Conservation (phyloP, 92 coral and sea anemone genomes). For the Phenganax marumi region DNA sequence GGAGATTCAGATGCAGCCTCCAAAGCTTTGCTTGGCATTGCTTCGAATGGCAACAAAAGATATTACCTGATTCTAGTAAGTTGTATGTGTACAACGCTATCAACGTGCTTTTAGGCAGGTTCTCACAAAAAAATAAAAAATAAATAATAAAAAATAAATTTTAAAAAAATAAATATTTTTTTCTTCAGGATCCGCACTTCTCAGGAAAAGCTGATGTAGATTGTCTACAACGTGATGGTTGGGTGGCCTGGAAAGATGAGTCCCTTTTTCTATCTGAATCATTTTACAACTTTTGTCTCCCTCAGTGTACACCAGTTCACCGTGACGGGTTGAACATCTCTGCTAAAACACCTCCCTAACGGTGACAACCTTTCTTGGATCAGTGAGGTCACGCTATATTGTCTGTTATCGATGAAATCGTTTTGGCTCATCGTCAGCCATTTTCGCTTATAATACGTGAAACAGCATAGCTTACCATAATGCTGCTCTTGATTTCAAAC, state of each 20-base stretch:
- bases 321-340: neutral
- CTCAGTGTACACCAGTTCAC: slow-evolving; percentile 45
- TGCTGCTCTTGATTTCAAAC: too few species aligned
- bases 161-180: too few species aligned
- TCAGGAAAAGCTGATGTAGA: slow-evolving; percentile 56
- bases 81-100: neutral
- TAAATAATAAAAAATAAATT: too few species aligned
- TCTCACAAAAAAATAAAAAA: too few species aligned
- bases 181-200: slow-evolving; percentile 85
- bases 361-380: too few species aligned
- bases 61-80: slow-evolving; percentile 87
- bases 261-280: slow-evolving; percentile 71
- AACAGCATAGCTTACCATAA: too few species aligned
- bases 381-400: too few species aligned
- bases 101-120: neutral
- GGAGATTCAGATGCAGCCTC: slow-evolving; percentile 90
- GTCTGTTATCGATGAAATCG: too few species aligned
- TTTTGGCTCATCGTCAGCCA: too few species aligned
- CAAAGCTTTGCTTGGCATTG: slow-evolving; percentile 84
- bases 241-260: slow-evolving; percentile 81
- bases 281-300: slow-evolving; percentile 93
- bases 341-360: too few species aligned
- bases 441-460: too few species aligned
- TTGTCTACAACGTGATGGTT: slow-evolving; percentile 66
- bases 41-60: slow-evolving; percentile 53